Evolutionary conservation across 2,113 vertebrate genomes (phyloP).

Genomic region (Pantherophis guttatus): DNA sequence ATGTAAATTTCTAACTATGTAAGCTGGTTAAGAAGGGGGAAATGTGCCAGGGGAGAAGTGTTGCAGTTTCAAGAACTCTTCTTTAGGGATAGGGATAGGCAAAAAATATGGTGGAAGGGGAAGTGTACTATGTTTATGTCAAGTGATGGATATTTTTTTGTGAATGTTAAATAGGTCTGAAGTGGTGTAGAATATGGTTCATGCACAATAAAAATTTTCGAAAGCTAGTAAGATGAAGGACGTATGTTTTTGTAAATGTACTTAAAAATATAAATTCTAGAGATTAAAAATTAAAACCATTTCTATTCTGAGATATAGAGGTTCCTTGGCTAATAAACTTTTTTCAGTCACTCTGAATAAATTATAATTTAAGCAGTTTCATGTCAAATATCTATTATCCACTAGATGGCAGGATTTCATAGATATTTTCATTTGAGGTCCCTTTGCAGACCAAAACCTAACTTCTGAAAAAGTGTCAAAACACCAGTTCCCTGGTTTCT

Average conservation of each 20-base stretch:
- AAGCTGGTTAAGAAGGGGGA: not conserved
- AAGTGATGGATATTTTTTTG: not conserved
- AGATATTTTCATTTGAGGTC: fast-evolving
- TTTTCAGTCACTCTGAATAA: not conserved
- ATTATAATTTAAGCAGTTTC: not conserved
- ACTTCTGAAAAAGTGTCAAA: not conserved
- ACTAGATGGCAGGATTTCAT: slow-evolving; percentile 50
- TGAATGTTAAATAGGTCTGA: not conserved
- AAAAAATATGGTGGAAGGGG: not conserved
- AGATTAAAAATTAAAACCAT: not conserved
- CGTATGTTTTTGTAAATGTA: not conserved
- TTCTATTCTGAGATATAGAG: not conserved
- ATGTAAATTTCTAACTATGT: not conserved
- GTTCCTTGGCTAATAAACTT: not conserved
- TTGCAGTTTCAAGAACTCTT: not conserved
- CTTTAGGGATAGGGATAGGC: not conserved
- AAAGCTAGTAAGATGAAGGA: not conserved
- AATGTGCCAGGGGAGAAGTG: not conserved
- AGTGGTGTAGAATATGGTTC: not conserved
- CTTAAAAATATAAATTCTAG: not conserved
- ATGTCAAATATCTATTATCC: not conserved
- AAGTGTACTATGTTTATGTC: not conserved
- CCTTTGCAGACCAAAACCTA: not conserved
- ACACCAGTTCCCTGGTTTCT: not conserved
- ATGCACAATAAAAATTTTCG: not conserved